Percentiles rank a stretch among this genome's conserved stretches.
Conservation (phyloP, 2,888 invertebrate genomes). For the Itoplectis maculator region DNA sequence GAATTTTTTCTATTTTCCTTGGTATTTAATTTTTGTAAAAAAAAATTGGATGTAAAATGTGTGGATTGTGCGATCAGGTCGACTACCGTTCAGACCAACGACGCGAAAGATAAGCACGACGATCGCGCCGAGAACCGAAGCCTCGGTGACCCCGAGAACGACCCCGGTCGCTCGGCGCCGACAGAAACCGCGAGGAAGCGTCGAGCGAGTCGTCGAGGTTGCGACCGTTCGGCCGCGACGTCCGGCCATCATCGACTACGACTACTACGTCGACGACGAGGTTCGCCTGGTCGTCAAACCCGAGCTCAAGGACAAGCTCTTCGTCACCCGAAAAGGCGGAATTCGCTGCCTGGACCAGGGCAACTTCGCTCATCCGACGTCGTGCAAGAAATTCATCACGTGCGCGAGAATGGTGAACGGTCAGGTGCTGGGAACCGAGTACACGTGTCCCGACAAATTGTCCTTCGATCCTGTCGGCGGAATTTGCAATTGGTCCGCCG, state of each 20-base stretch:
- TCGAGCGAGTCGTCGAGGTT: conserved; percentile 62
- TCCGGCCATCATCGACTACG: conserved; percentile 86
- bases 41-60: conserved; percentile 14
- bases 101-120: conserved; percentile 83
- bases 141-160: conserved; percentile 73
- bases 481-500: conserved; percentile 95
- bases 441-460: conserved; percentile 93
- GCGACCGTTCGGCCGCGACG: conserved; percentile 76
- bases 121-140: conserved; percentile 76
- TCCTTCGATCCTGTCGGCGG: conserved; percentile 96
- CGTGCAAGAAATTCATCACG: conserved; percentile 96
- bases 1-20: too few species aligned
- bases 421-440: conserved; percentile 93
- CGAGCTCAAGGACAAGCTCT: conserved; percentile 87
- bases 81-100: conserved; percentile 76
- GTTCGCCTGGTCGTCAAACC: conserved; percentile 86
- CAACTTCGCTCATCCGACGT: conserved; percentile 95
- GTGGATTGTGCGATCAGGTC: conserved; percentile 76
- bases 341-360: conserved; percentile 95
- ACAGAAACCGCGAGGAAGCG: conserved; percentile 70
- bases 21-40: background rate
- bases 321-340: conserved; percentile 86
- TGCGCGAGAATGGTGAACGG: conserved; percentile 94
- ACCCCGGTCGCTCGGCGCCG: conserved; percentile 71
- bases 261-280: conserved; percentile 90